A percentile compares a stretch with the other conserved stretches of the same genome.
These are phyloP conservation scores for Hozukius guyotensis DNA, from an alignment of 2,797 vertebrate genomes.

Conservation along the genomic window DNA sequence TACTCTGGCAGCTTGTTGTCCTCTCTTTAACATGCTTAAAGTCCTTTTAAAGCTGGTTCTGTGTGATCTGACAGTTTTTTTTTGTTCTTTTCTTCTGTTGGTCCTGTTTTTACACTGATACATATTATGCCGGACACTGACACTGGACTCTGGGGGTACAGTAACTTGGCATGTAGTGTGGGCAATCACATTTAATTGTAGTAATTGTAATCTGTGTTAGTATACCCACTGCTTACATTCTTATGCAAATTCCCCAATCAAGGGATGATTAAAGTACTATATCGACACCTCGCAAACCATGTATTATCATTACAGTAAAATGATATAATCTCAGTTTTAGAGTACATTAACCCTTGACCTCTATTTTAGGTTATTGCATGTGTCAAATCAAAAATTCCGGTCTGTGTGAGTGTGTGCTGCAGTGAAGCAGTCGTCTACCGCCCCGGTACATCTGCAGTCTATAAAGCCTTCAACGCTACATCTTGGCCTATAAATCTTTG, in stretches of 20 bases:
- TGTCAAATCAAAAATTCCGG: too few species aligned
- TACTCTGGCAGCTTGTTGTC: slow-evolving; percentile 29
- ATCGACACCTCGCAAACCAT: not conserved
- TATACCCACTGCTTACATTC: not conserved
- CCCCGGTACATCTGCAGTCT: too few species aligned
- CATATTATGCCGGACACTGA: not conserved
- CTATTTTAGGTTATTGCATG: too few species aligned
- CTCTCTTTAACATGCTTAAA: slow-evolving; percentile 7
- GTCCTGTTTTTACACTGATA: too few species aligned
- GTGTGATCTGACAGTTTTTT: too few species aligned
- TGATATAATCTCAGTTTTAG: too few species aligned
- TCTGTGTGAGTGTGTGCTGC: too few species aligned
- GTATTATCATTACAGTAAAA: not conserved
- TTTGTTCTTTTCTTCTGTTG: too few species aligned
- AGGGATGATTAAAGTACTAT: not conserved
- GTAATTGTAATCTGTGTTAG: not conserved
- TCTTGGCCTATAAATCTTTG: too few species aligned
- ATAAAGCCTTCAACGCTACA: too few species aligned
- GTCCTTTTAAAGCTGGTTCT: not conserved
- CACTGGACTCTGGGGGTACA: not conserved
- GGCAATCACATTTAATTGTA: not conserved
- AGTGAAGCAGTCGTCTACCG: too few species aligned
- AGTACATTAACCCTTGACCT: too few species aligned
- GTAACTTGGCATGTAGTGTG: not conserved
- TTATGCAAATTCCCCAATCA: not conserved